Base-by-base conservation (phyloP, 2,888 invertebrate genomes). In the Venusia cambrica region DNA sequence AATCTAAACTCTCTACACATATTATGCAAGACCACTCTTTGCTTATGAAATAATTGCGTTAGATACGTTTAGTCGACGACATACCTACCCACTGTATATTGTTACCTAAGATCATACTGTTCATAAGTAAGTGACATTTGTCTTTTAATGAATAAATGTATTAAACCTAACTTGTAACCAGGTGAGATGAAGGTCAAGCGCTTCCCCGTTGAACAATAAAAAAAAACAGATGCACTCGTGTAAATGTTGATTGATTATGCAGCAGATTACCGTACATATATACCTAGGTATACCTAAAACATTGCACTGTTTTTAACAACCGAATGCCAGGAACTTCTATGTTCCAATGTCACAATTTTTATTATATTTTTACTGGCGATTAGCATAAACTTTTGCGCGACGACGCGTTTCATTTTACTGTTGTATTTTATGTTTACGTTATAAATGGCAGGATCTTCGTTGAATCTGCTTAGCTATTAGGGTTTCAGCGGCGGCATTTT, bases 351-450 rank as follows among this genome's bases (percentile, higher is more conserved):
- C 64, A 49, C 56, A 44, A 37, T 66, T 69, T 29, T 74, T 71
- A 72, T 67, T 66, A 66, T 70, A 65, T 67, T 73, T 73, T 73
- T 75, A 74, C 58, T 55, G 57, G 36, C 65, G 65, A 73, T 73
- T 73, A 71, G 65, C 73, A 75, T 73, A 72, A 72, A 72, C 51
- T 64, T 65, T 64, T 60, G 66, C 63, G 50, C 56, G 61, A 65
- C 59, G 62, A 62, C 58, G 60, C 61, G 63, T 72, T 62, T 62
- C 60, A 58, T 75, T 77, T 78, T 75, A 77, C 69, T 76, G 64
- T 71, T 53, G 57, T 67, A 65, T 64, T 74, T 74, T 69, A 73
- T 68, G 69, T 63, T 62, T 51, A 54, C 55, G 58, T 63, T 69
- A 68, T 69, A 72, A 69, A 73, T 68, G 69, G 62, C 68, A 60